phyloP scores from a whole-genome alignment of 2,797 vertebrate genomes.

The Cuculus canorus region DNA sequence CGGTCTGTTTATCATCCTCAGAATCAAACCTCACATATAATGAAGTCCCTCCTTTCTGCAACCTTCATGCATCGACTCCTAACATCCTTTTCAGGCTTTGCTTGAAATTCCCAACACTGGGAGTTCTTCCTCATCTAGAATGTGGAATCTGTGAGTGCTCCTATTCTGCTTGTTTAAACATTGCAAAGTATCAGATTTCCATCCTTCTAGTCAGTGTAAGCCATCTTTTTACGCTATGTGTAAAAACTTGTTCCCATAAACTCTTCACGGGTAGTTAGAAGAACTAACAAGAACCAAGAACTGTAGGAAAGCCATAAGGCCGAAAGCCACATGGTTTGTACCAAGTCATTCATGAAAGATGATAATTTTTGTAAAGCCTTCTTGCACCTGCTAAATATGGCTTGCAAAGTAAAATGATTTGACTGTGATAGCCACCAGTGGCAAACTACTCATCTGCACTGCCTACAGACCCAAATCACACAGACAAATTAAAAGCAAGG shows the following conservation, averaged over 20 bases:
- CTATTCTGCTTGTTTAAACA: not conserved
- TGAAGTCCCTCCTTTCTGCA: not conserved
- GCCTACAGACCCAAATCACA: not conserved
- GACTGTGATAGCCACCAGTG: not conserved
- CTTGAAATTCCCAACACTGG: not conserved
- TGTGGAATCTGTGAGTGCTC: not conserved
- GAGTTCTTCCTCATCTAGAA: not conserved
- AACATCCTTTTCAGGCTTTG: not conserved
- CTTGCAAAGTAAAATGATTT: not conserved
- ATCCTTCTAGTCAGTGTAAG: not conserved
- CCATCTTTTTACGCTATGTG: not conserved
- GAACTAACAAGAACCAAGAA: not conserved
- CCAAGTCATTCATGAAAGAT: not conserved
- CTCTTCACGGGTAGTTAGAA: not conserved
- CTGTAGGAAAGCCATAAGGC: not conserved
- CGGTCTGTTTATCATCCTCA: not conserved
- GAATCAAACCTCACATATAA: not conserved
- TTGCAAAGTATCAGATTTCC: not conserved
- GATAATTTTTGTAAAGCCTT: not conserved
- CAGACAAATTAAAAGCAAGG: not conserved
- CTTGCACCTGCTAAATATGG: not conserved
- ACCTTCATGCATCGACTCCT: not conserved
- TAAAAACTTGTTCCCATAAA: not conserved
- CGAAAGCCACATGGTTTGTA: not conserved
- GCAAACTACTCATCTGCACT: not conserved